phyloP scores from a whole-genome alignment of 2,888 invertebrate genomes.

The Apodemia duryi region DNA sequence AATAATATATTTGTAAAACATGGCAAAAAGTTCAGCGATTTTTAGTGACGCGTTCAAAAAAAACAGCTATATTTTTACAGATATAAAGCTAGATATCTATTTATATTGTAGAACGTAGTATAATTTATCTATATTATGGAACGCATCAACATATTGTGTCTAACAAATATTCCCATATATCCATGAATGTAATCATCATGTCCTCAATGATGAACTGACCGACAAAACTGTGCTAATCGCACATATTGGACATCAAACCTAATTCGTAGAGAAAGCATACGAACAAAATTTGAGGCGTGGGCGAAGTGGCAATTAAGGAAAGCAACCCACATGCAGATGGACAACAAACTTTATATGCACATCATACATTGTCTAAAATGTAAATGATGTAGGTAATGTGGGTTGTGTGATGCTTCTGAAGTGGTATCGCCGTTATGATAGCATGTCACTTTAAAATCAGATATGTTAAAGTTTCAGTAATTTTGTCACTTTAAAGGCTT shows the following conservation, averaged over 20 bases:
- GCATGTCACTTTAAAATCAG: no score
- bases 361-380: not conserved
- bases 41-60: no score
- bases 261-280: slow-evolving; percentile 9
- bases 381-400: not conserved
- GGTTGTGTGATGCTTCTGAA: not conserved
- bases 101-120: no score
- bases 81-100: no score
- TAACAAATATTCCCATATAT: slow-evolving; percentile 2
- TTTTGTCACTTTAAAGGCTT: no score
- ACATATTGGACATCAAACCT: slow-evolving; percentile 6
- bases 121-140: no score
- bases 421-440: not conserved
- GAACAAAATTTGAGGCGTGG: not conserved
- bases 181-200: not conserved
- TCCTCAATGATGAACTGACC: slow-evolving; percentile 1
- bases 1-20: no score
- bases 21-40: no score
- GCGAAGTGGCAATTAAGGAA: slow-evolving; percentile 3
- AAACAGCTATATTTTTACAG: no score
- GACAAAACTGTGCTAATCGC: slow-evolving; percentile 1
- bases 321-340: not conserved
- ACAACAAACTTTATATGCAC: not conserved
- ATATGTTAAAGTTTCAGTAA: no score
- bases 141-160: not conserved